Evolutionary conservation across 2,797 vertebrate genomes (phyloP).

Genomic region (Huso huso): DNA sequence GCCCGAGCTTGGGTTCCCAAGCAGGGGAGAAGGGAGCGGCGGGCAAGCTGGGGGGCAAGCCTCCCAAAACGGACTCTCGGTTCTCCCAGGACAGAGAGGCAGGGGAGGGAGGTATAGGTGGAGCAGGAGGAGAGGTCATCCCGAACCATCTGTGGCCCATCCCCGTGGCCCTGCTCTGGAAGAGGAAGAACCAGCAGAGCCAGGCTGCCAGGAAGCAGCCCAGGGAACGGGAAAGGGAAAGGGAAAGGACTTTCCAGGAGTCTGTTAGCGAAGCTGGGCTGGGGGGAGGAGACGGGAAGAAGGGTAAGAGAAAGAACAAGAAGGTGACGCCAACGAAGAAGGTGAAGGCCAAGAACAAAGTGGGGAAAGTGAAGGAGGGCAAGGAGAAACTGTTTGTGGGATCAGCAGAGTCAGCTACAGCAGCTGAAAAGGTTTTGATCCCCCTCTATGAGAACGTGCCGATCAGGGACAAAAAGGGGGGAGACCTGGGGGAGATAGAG

Average conservation of each 20-base stretch:
- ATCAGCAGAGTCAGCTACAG: too few relatives aligned
- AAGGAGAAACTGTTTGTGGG: too few relatives aligned
- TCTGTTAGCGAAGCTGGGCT: too few relatives aligned
- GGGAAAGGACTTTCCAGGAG: too few relatives aligned
- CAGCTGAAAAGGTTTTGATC: not conserved
- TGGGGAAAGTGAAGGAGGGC: not conserved
- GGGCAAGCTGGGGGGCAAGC: constrained; percentile 66
- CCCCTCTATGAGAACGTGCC: constrained; percentile 1
- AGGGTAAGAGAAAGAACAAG: not conserved
- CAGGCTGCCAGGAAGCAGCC: not conserved
- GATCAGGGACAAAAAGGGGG: not conserved
- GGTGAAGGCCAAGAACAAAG: not conserved
- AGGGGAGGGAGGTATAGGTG: constrained; percentile 49
- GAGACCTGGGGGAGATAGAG: constrained; percentile 14
- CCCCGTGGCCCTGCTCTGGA: not conserved
- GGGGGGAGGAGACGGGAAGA: too few relatives aligned
- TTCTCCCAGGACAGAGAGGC: constrained; percentile 70
- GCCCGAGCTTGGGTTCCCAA: constrained; percentile 56
- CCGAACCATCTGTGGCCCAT: not conserved
- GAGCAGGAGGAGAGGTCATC: constrained; percentile 23
- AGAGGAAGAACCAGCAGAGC: not conserved
- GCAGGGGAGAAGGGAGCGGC: constrained; percentile 68
- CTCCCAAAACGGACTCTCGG: constrained; percentile 59
- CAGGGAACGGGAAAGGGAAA: not conserved
- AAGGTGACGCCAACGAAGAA: not conserved